Base-by-base conservation (phyloP, 1,140 invertebrate genomes). In the Drosophila sp. region DNA sequence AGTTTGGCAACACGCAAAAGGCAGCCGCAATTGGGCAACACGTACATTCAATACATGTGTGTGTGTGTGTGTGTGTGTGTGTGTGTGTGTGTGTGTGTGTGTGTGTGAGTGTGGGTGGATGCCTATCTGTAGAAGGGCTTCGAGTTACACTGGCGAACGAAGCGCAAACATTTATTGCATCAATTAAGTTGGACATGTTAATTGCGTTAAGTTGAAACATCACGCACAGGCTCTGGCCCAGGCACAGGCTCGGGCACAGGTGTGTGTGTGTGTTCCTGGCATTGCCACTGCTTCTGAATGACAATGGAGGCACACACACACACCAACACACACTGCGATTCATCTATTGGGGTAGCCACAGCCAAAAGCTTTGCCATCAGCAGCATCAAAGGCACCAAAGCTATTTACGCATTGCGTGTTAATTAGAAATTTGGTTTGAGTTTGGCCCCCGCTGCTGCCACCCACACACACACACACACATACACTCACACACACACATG, bases 161-260 rank as follows among this genome's bases (percentile, higher is more conserved):
- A 74, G 66, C 73, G 80, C 85, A 90, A 89, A 83, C 86, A 89
- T 89, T 89, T 89, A 89, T 89, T 89, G 84, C 84, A 90, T 89
- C 84, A 89, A 90, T 89, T 89, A 89, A 89, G 85, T 89, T 89
- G 84, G 84, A 89, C 84, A 89, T 89, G 84, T 89, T 89, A 89
- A 89, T 89, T 89, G 84, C 85, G 84, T 89, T 89, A 89, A 89
- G 84, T 89, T 89, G 84, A 89, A 79, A 85, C 85, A 89, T 80
- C 84, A 84, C 84, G 84, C 80, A 89, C 84, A 89, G 76, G 72
- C 68, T 65, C 17, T 23, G 62, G 23, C 32, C 17, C 7, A 6
- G 17, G 17, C 57, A 25, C 5, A 27, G 7, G 33, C 10, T 7
- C 23, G 27, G 58, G 32, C 29, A 41, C 38, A 47, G 23, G 27